These are phyloP conservation scores for Latrodectus elegans DNA, from an alignment of 2,888 invertebrate species.

Conservation along the genomic window DNA sequence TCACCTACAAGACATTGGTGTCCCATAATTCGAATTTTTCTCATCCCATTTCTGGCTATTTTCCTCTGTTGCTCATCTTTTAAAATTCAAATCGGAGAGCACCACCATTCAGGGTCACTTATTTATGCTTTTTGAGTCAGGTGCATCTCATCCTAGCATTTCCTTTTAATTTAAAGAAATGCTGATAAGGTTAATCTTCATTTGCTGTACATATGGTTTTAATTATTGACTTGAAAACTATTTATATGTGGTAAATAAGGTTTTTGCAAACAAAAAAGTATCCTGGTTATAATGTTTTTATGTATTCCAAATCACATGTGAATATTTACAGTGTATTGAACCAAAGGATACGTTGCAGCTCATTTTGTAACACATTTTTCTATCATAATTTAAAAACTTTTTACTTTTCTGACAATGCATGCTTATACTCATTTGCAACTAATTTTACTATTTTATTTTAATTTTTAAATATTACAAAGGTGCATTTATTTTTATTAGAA, in stretches of 20 bases:
- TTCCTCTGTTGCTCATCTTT: conserved; percentile 55
- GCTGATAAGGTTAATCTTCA: background rate
- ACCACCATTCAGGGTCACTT: background rate
- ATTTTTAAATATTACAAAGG: too few species aligned
- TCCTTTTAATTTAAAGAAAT: background rate
- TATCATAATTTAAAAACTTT: too few species aligned
- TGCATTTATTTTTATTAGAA: too few species aligned
- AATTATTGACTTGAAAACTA: background rate
- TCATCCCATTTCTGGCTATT: conserved; percentile 56
- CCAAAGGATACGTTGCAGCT: too few species aligned
- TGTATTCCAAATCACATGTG: too few species aligned
- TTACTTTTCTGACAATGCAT: too few species aligned
- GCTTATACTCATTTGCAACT: too few species aligned
- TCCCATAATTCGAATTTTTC: conserved; percentile 52
- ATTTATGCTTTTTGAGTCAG: conserved; percentile 7
- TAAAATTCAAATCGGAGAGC: conserved; percentile 19
- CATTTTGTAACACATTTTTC: too few species aligned
- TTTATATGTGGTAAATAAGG: background rate
- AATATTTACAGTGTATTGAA: too few species aligned
- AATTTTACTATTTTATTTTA: too few species aligned
- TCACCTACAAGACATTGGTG: conserved; percentile 55
- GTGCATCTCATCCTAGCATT: conserved; percentile 7
- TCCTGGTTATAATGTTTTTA: background rate
- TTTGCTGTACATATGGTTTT: conserved; percentile 2
- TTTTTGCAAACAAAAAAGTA: background rate